Conservation (phyloP, 1,140 invertebrate genomes). For the Tachypleus tridentatus region DNA sequence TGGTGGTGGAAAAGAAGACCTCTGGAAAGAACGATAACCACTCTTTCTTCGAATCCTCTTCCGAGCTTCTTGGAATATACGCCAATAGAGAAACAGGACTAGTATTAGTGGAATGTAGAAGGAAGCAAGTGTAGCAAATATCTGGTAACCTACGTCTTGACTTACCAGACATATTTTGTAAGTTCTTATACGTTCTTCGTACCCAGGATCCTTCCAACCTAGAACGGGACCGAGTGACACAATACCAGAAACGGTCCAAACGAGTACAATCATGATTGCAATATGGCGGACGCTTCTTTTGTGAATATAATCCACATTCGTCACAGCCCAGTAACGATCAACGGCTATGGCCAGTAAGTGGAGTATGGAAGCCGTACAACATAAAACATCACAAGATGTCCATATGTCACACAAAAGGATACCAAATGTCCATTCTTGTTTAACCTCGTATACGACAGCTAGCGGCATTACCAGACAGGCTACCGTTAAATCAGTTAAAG, state of each 20-base stretch:
- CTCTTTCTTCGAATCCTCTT: slow-evolving; percentile 59
- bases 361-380: too few species aligned
- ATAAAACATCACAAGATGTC: too few species aligned
- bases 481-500: too few species aligned
- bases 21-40: slow-evolving; percentile 22
- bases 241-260: slow-evolving; percentile 19
- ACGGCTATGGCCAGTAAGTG: too few species aligned
- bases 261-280: slow-evolving; percentile 65
- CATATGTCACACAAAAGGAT: too few species aligned
- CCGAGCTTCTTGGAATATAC: slow-evolving; percentile 94
- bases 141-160: slow-evolving; percentile 88
- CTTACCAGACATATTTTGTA: slow-evolving; percentile 41
- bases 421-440: too few species aligned
- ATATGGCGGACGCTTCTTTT: slow-evolving; percentile 77
- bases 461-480: too few species aligned
- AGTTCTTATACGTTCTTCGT: slow-evolving; percentile 10
- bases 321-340: slow-evolving; percentile 79
- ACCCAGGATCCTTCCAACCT: slow-evolving; percentile 17
- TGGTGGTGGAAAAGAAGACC: too few species aligned
- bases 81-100: slow-evolving; percentile 97
- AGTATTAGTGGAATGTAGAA: slow-evolving; percentile 97
- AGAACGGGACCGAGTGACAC: slow-evolving; percentile 19
- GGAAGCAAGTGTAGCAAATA: slow-evolving; percentile 92
- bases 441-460: too few species aligned
- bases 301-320: slow-evolving; percentile 83